phyloP scores from a whole-genome alignment of 1,140 invertebrate genomes.

The Olivierus martensii region DNA sequence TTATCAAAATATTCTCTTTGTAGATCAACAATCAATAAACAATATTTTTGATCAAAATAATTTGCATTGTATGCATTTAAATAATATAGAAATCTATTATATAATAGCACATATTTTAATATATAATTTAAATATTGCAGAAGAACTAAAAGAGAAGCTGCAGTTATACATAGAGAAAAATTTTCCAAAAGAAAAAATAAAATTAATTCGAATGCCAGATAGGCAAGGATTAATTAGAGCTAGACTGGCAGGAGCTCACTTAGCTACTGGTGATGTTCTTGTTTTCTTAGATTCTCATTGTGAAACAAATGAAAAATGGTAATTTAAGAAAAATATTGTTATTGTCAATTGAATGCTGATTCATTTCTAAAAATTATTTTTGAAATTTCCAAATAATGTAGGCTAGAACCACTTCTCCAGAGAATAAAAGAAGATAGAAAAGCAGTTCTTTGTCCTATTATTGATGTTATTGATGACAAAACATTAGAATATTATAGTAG shows the following conservation, averaged over 20 bases:
- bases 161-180: slow-evolving; percentile 51
- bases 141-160: slow-evolving; percentile 54
- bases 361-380: too few relatives aligned
- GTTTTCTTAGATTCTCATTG: slow-evolving; percentile 95
- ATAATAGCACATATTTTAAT: not conserved
- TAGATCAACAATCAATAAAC: too few relatives aligned
- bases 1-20: too few relatives aligned
- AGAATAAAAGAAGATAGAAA: slow-evolving; percentile 62
- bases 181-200: slow-evolving; percentile 42
- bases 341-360: not conserved
- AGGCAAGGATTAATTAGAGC: slow-evolving; percentile 73
- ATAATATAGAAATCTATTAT: not conserved
- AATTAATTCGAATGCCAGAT: slow-evolving; percentile 55
- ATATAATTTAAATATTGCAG: slow-evolving; percentile 26
- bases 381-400: slow-evolving; percentile 19
- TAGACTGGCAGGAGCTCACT: slow-evolving; percentile 59
- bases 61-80: too few relatives aligned
- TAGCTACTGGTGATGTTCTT: slow-evolving; percentile 64
- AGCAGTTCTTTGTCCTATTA: slow-evolving; percentile 76
- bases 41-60: too few relatives aligned
- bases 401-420: slow-evolving; percentile 70
- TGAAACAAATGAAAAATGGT: slow-evolving; percentile 67
- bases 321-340: not conserved
- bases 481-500: slow-evolving; percentile 64
- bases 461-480: slow-evolving; percentile 79